Evolutionary conservation across 2,113 vertebrate species (phyloP).

Genomic region (Brachyhypopomus occidentalis): DNA sequence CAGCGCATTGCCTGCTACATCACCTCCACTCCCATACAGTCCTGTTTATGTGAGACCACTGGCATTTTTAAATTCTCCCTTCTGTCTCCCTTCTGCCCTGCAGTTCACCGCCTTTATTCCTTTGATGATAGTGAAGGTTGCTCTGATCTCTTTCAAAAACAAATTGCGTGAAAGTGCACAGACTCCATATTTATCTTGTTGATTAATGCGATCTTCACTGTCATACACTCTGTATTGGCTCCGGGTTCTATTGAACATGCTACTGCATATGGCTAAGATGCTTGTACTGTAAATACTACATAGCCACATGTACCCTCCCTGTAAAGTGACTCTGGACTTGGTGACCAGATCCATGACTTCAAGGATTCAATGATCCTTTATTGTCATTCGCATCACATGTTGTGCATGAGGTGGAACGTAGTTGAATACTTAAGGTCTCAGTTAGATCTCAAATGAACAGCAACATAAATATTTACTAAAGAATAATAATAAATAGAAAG

Average conservation of each 20-base stretch:
- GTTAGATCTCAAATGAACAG: no score
- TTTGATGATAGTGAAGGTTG: slow-evolving; percentile 41
- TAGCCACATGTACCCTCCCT: slow-evolving; percentile 20
- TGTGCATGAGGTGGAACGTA: no score
- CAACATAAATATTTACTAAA: no score
- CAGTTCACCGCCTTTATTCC: background rate
- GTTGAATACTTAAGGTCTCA: no score
- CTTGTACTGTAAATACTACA: slow-evolving; percentile 38
- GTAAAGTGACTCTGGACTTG: slow-evolving; percentile 9
- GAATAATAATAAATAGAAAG: no score
- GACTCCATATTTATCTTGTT: slow-evolving; percentile 27
- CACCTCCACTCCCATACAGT: no score
- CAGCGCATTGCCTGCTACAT: no score
- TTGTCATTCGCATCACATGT: no score
- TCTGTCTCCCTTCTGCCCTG: no score
- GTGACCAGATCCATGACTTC: slow-evolving; percentile 1
- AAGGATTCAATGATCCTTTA: no score
- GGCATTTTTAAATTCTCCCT: no score
- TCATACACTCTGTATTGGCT: slow-evolving; percentile 48
- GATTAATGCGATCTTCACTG: slow-evolving; percentile 45
- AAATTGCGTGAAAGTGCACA: slow-evolving; percentile 42
- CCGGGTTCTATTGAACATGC: slow-evolving; percentile 31
- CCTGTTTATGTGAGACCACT: no score
- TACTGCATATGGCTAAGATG: slow-evolving; percentile 5
- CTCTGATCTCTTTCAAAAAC: slow-evolving; percentile 41